A percentile compares a stretch with the other conserved stretches of the same genome.
Evolutionary conservation across 2,797 vertebrate genomes (phyloP).

Genomic region (Sternotherus odoratus): DNA sequence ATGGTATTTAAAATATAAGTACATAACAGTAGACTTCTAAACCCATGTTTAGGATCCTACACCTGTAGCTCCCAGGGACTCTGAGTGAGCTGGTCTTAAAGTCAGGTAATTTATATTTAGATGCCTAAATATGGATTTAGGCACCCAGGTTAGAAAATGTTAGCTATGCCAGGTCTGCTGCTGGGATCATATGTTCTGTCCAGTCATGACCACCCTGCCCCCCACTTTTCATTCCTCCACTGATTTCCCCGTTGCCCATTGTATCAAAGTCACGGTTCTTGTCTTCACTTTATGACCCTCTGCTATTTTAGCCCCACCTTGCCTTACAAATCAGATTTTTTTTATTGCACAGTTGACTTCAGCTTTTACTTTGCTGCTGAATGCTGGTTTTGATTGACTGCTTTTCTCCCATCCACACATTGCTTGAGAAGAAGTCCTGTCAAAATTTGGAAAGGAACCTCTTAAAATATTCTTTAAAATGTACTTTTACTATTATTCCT

Average conservation of each 20-base stretch:
- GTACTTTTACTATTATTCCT: neutral
- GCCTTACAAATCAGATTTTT: neutral
- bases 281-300: neutral
- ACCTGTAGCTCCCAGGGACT: neutral
- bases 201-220: neutral
- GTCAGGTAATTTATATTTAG: neutral
- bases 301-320: neutral
- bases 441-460: neutral
- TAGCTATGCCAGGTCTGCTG: neutral
- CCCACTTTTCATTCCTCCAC: neutral
- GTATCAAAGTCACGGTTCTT: neutral
- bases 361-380: neutral
- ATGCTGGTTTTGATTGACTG: neutral
- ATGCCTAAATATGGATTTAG: rapidly evolving
- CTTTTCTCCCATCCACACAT: neutral
- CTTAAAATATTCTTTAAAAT: neutral
- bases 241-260: too few species aligned
- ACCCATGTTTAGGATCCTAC: neutral
- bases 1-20: neutral
- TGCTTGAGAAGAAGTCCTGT: neutral
- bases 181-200: neutral
- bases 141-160: neutral
- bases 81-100: too few species aligned
- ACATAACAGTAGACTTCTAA: neutral
- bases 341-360: neutral